Base-by-base conservation (phyloP, 1,140 invertebrate genomes). In the Scylla paramamosain region DNA sequence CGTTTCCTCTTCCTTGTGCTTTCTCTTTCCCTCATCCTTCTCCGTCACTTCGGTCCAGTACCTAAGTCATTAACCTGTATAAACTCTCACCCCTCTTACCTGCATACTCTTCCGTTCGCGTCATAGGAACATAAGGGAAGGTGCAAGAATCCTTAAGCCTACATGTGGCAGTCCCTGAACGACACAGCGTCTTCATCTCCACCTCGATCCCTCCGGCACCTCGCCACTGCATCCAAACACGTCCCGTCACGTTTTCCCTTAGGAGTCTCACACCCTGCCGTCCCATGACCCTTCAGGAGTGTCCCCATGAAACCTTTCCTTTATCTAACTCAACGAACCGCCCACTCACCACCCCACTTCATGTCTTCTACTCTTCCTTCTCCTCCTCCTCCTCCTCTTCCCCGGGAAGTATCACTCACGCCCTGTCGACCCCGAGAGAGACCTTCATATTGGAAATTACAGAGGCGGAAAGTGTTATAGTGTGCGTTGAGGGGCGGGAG, bases 381-480 rank as follows among this genome's bases (percentile, higher is more conserved):
- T 20, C 86, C 52, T 89, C 86, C 48, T 59, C 32, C 45, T 77
- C 12, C 16, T 82, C 77, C 52, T 67, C 45, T 32, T 59, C 59
- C 67, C 82, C 91, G 92, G 92, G 92, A 93, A 52, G 84, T 39
- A 93, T 93, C 92, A 59, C 92, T 93, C 84, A 59, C 84, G 92
- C 82, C 25, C 46, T 45, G 92, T 28, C 92, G 84, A 93, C 92
- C 29, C 84, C 84, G 12, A 67, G 84, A 88, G 87, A 93, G 92
- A 32, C 83, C 86, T 84, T 93, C 92, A 88, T 93, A 93, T 93
- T 86, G 28, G 92, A 93, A 88, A 93, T 93, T 87, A 93, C 87
- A 32, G 92, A 86, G 83, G 92, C 92, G 92, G 86, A 88, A 93
- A 93, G 92, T 93, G 92, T 46, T 93, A 93, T 93, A 93, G 86